Percentiles rank a stretch among this genome's conserved stretches.
Conservation (phyloP, 2,113 vertebrate species). For the Cyprinus carpio region DNA sequence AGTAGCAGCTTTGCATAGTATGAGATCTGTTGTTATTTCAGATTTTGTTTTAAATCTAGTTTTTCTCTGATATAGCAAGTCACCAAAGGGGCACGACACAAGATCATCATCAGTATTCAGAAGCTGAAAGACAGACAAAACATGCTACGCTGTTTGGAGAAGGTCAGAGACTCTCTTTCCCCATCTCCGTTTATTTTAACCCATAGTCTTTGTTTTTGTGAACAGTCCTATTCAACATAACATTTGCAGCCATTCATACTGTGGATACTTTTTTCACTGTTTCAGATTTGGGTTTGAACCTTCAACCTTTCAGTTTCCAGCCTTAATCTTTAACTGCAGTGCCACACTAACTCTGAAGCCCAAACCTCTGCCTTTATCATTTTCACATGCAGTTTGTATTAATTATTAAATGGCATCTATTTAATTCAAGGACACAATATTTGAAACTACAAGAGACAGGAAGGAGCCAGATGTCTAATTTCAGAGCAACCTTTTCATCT, state of each 20-base stretch:
- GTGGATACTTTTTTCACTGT: neutral
- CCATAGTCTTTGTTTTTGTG: neutral
- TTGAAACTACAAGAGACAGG: constrained; percentile 24
- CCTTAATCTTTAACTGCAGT: no score
- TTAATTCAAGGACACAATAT: constrained; percentile 55
- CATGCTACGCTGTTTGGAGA: constrained; percentile 92
- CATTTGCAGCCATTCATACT: neutral
- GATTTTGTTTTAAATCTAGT: neutral
- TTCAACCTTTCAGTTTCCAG: neutral
- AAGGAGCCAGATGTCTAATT: constrained; percentile 61
- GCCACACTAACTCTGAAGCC: neutral
- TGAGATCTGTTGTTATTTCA: neutral
- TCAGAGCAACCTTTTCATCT: constrained; percentile 67
- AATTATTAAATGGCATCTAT: neutral
- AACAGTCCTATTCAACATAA: neutral
- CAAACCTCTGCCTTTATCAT: neutral
- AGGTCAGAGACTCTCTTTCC: constrained; percentile 78
- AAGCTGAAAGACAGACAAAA: constrained; percentile 96
- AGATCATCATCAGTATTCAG: constrained; percentile 98
- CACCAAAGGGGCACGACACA: constrained; percentile 98
- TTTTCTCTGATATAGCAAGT: constrained; percentile 82
- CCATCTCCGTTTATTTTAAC: neutral
- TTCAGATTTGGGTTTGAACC: neutral
- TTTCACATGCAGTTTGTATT: neutral
- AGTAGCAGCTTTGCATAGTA: neutral